Conservation (phyloP, 2,888 invertebrate genomes). For the Drosophila nr. perissopoda region DNA sequence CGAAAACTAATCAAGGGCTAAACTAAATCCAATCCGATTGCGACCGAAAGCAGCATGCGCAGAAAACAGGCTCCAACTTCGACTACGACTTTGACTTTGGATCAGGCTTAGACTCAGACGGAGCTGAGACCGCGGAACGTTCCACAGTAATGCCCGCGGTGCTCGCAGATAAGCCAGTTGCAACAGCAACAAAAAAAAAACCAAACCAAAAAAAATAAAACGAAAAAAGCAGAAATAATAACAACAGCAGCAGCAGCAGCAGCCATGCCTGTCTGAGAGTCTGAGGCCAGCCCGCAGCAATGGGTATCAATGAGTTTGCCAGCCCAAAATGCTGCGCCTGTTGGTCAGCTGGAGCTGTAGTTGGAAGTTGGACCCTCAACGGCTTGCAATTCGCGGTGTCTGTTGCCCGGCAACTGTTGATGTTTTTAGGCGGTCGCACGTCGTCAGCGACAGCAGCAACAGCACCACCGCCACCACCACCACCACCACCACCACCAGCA, state of each 20-base stretch:
- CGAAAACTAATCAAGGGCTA: slow-evolving; percentile 85
- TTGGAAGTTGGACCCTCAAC: slow-evolving; percentile 34
- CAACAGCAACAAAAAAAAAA: slow-evolving; percentile 31
- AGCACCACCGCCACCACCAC: slow-evolving; percentile 39
- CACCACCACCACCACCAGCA: slow-evolving; percentile 27
- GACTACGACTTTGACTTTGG: slow-evolving; percentile 17
- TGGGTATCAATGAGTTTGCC: slow-evolving; percentile 77
- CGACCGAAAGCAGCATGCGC: slow-evolving; percentile 69
- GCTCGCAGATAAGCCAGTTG: slow-evolving; percentile 60
- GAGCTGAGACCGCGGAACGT: slow-evolving; percentile 20
- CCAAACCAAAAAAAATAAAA: neutral
- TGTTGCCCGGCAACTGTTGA: slow-evolving; percentile 79
- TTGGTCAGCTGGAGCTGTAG: slow-evolving; percentile 55
- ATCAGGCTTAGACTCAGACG: slow-evolving; percentile 24
- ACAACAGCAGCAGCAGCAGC: slow-evolving; percentile 34
- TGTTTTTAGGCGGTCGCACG: slow-evolving; percentile 82
- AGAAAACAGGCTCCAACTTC: slow-evolving; percentile 33
- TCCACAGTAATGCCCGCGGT: slow-evolving; percentile 59
- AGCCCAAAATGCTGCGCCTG: slow-evolving; percentile 62
- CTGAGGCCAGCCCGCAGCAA: slow-evolving; percentile 58
- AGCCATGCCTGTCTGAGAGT: slow-evolving; percentile 61
- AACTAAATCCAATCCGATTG: slow-evolving; percentile 83
- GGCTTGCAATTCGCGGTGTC: slow-evolving; percentile 55
- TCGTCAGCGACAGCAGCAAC: slow-evolving; percentile 66
- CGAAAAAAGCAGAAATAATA: slow-evolving; percentile 24